Evolutionary conservation across 2,888 invertebrate species (phyloP), one percentile per base, ranked within the genome.

Genomic region (Alsophila aescularia): DNA sequence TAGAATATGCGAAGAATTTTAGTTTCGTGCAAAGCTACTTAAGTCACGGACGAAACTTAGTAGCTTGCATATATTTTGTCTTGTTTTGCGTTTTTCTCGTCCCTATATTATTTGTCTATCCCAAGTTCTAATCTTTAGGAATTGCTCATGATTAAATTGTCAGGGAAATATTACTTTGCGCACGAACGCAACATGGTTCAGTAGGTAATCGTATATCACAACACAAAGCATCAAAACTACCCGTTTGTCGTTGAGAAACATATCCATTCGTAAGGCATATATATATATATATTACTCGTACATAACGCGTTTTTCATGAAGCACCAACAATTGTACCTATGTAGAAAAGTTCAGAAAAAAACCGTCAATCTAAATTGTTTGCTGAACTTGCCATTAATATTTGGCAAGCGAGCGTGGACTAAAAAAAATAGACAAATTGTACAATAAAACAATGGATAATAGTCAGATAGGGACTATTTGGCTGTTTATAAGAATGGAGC

Each of bases 401-500:
- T 36, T 4, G 12, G 0, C n/a, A 29, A 29, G 8, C 10, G 27
- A 7, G 7, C 8, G n/a, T 10, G n/a, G 29, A n/a, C 9, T 29
- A n/a, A 29, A 8, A 29, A 9, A 29, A 29, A 29, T 8, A 29
- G 29, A 29, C 29, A 32, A 29, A 6, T 12, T 2, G 29, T 13
- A 44, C 4, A 15, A 37, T 9, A 37, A 31, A 13, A 29, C 16
- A 55, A 62, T 44, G 52, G 45, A 47, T 63, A 60, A 60, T 59
- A 35, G 27, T 16, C 13, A 34, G 31, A 35, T 56, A 48, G 52
- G 49, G 48, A 51, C 39, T 16, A 36, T 35, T 50, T 16, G 39
- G 39, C 37, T 41, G 44, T 51, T 50, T 60, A 57, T 60, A 32
- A 56, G 44, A 52, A 40, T 44, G 48, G 53, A 35, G 51, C 50